Evolutionary conservation across 2,113 vertebrate genomes (phyloP), one percentile per base, ranked within the genome.

Genomic region (Aldabrachelys gigantea): DNA sequence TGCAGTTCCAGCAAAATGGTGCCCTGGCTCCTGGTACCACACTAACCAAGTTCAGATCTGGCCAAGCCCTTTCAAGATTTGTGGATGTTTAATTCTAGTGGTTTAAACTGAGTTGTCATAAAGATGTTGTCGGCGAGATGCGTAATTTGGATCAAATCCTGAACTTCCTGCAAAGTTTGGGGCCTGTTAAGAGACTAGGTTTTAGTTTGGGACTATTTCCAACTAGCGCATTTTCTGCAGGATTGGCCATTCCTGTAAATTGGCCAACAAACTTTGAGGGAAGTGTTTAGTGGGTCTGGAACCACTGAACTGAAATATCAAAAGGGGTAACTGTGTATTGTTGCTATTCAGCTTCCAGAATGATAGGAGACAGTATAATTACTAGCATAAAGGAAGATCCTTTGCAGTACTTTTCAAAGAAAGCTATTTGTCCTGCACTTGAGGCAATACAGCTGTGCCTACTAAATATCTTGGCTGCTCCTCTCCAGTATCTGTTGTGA

Each of bases 361-460:
- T 47, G 52, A 62, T n/a, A 90, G 78, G 25, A 54, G 47, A 56
- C 31, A 0, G 22, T 85, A 89, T 89, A 65, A n/a, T 79, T 57
- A 82, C 56, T 80, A 80, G 13, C 72, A 49, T 35, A 62, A n/a
- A 19, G 57, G 41, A 44, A 50, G 35, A n/a, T 84, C 76, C 53
- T 75, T 88, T 0, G 0, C 31, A 75, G 47, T 0, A 0, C 86
- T 56, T 53, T 19, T 69, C 0, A 1, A 84, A 52, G 72, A 88
- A 83, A 90, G 12, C 10, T 92, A 87, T 88, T 76, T 0, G 0
- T 82, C 79, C 47, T 65, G 65, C 25, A 82, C 53, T 79, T 84
- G 78, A 95, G 75, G 81, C 81, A 91, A 8, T 80, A 75, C 93
- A 96, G 94, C 91, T 95, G 65, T 94, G 92, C 84, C 96, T 93